Conservation (phyloP, 2,797 vertebrate species). For the Cottoperca gobio region DNA sequence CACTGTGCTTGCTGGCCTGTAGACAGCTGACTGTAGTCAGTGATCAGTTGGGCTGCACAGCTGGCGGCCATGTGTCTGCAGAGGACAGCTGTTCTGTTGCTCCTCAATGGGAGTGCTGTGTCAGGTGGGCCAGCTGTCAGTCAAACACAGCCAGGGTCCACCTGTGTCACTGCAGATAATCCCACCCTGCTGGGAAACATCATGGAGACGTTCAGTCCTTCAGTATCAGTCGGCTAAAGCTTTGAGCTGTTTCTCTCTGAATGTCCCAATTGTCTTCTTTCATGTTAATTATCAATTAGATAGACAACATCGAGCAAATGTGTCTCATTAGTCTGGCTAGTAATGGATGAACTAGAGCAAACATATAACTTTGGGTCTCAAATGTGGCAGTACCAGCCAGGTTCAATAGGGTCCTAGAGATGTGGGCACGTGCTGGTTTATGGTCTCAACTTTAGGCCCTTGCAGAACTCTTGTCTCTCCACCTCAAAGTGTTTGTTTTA, state of each 20-base stretch:
- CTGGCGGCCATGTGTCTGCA: constrained; percentile 87
- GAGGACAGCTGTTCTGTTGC: constrained; percentile 84
- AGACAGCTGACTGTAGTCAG: constrained; percentile 64
- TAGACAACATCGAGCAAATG: neutral
- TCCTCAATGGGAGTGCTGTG: constrained; percentile 85
- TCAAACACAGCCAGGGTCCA: constrained; percentile 69
- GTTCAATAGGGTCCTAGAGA: neutral
- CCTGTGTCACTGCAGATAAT: neutral
- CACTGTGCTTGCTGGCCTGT: neutral
- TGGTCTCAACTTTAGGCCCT: neutral
- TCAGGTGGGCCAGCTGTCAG: constrained; percentile 87
- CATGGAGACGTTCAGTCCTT: neutral
- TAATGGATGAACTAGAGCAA: neutral
- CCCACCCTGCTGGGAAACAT: neutral
- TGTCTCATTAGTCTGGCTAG: no score
- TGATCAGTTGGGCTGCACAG: constrained; percentile 80
- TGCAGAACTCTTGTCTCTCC: neutral
- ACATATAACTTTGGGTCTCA: neutral
- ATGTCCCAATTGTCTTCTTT: no score
- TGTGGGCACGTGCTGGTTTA: neutral
- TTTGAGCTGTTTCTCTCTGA: no score
- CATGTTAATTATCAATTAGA: no score
- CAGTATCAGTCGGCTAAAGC: neutral
- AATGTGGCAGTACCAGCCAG: neutral
- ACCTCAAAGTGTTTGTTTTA: neutral